Base-by-base conservation (phyloP, 2,113 vertebrate species). In the Climacteris rufus region DNA sequence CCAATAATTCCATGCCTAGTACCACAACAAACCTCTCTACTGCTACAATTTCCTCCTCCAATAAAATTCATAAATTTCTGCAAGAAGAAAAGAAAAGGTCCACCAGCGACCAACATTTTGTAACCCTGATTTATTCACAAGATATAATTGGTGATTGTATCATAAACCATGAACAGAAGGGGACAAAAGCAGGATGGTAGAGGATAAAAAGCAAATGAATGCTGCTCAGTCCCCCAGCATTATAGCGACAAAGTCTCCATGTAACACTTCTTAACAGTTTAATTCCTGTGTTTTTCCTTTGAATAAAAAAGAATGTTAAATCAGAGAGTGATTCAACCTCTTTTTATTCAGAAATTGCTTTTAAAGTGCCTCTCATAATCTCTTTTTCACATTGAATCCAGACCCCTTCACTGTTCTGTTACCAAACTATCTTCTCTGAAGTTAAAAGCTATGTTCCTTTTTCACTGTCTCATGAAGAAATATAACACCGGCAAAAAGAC, bases 311-410 rank as follows among this genome's bases (percentile, higher is more conserved):
- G 40, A 14, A 81, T 90, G 42, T 60, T 90, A 90, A 89, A 95
- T 85, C 82, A 93, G 84, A 90, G 84, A 93, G 39, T 60, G 33
- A 57, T 94, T 88, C 75, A 86, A 68, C 25, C 42, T 83, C 54
- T 77, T 94, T 94, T 94, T 85, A 94, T 93, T 85, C 87, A 94
- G 63, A 91, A 94, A 87, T 76, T 85, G 63, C 39, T 96, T 95
- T 90, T 93, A 94, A 96, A 96, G 87, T 72, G 65, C 40, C 75
- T 94, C 87, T 94, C 66, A 91, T 95, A 82, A 76, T 94, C 63
- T 79, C 63, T 83, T 49, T 96, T 69, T 85, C 22, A 60, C 68
- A 83, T 11, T 63, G 71, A 96, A 94, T 87, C 54, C 82, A 95
- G 45, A 80, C 35, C 83, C 74, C 71, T 91, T 72, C 54, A 83